A percentile compares a stretch with the other conserved stretches of the same genome.
Conservation (phyloP, 2,888 invertebrate species). For the Icerya purchasi region DNA sequence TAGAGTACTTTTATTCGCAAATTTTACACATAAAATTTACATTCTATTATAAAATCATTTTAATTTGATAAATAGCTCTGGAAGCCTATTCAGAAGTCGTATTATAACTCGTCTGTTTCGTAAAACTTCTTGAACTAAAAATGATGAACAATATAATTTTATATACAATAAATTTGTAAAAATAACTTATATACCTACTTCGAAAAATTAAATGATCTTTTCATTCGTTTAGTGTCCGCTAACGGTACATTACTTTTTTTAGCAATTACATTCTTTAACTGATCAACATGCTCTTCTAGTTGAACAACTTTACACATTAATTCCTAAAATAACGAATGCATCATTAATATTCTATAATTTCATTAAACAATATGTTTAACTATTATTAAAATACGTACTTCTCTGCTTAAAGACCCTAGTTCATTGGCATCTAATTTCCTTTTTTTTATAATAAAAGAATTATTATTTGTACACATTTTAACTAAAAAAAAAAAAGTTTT, state of each 20-base stretch:
- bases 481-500: background rate
- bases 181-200: slow-evolving; percentile 24
- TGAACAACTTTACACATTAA: slow-evolving; percentile 14
- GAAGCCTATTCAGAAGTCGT: too few relatives aligned
- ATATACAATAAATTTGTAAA: background rate
- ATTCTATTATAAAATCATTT: too few relatives aligned
- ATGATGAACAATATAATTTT: too few relatives aligned
- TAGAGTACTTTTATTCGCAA: too few relatives aligned
- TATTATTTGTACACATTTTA: background rate
- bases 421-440: background rate
- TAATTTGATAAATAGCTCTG: too few relatives aligned
- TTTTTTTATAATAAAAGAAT: background rate
- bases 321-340: slow-evolving; percentile 1
- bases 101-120: too few relatives aligned
- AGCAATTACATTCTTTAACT: background rate
- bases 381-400: background rate
- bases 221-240: slow-evolving; percentile 18
- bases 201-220: slow-evolving; percentile 40
- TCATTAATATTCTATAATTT: background rate
- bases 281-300: slow-evolving; percentile 19
- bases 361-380: background rate
- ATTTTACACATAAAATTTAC: too few relatives aligned
- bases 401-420: background rate
- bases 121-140: too few relatives aligned
- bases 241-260: slow-evolving; percentile 20